Conservation (phyloP, 2,797 vertebrate species). For the Tangara arthus region DNA sequence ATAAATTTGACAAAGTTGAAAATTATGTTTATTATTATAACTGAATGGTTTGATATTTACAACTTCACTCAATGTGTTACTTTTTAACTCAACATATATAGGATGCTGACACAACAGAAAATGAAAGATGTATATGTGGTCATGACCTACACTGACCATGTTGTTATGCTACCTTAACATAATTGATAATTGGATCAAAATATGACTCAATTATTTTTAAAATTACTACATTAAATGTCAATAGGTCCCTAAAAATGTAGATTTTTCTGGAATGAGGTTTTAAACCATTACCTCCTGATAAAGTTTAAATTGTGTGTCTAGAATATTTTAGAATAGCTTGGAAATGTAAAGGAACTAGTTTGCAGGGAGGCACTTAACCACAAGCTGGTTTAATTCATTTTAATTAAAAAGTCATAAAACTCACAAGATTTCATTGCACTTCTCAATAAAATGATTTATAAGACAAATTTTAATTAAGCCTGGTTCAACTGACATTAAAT, state of each 20-base stretch:
- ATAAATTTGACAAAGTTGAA: neutral
- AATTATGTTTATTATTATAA: neutral
- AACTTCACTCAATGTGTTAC: neutral
- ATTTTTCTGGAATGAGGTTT: neutral
- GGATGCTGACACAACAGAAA: neutral
- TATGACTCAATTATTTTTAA: neutral
- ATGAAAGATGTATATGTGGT: neutral
- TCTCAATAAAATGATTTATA: conserved; percentile 18
- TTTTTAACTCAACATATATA: neutral
- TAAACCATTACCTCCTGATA: neutral
- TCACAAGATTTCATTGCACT: neutral
- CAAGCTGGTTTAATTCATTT: neutral
- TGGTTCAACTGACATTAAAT: neutral
- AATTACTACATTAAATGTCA: neutral
- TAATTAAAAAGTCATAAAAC: conserved; percentile 40
- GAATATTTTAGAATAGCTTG: neutral
- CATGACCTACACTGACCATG: neutral
- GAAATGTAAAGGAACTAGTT: neutral
- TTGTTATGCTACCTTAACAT: neutral
- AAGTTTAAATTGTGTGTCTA: neutral
- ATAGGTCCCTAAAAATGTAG: neutral
- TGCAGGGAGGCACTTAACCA: neutral
- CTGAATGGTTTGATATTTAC: neutral
- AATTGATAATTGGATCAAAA: neutral
- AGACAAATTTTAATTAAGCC: conserved; percentile 10